phyloP scores from a whole-genome alignment of 2,797 vertebrate genomes.

The Decapterus maruadsi region DNA sequence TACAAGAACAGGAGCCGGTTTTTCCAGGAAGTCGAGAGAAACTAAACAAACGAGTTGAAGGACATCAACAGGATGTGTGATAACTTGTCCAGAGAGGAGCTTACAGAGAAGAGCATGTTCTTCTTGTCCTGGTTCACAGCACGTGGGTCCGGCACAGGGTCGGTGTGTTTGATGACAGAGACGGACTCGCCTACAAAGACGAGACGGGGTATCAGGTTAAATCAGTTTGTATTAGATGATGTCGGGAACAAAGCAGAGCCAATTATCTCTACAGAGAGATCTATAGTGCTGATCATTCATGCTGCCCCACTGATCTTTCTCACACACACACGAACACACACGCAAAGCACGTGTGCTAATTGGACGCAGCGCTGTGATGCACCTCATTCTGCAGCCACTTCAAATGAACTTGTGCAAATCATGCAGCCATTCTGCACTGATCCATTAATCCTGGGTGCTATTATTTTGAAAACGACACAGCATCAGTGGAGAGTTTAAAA shows the following conservation, averaged over 20 bases:
- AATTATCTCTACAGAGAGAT: conserved; percentile 12
- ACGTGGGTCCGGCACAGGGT: conserved; percentile 94
- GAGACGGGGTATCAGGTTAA: conserved; percentile 7
- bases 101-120: conserved; percentile 99
- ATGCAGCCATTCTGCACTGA: conserved; percentile 1
- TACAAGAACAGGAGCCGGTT: background rate
- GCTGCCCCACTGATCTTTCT: conserved; percentile 15
- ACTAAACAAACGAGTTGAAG: conserved; percentile 14
- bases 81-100: conserved; percentile 46
- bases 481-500: background rate
- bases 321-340: no score
- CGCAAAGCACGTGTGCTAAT: background rate
- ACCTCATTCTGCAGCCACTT: conserved; percentile 8
- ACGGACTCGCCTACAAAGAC: conserved; percentile 92
- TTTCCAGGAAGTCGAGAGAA: conserved; percentile 29
- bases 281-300: conserved; percentile 6
- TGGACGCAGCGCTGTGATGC: conserved; percentile 9
- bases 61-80: conserved; percentile 46
- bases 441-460: background rate
- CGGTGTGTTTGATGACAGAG: conserved; percentile 96
- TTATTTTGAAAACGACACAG: conserved; percentile 2
- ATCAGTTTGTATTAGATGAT: conserved; percentile 20
- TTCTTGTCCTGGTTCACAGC: conserved; percentile 99
- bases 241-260: background rate
- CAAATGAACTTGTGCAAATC: background rate